Base-by-base conservation (phyloP, 1,140 invertebrate genomes). In the Pissodes strobi region DNA sequence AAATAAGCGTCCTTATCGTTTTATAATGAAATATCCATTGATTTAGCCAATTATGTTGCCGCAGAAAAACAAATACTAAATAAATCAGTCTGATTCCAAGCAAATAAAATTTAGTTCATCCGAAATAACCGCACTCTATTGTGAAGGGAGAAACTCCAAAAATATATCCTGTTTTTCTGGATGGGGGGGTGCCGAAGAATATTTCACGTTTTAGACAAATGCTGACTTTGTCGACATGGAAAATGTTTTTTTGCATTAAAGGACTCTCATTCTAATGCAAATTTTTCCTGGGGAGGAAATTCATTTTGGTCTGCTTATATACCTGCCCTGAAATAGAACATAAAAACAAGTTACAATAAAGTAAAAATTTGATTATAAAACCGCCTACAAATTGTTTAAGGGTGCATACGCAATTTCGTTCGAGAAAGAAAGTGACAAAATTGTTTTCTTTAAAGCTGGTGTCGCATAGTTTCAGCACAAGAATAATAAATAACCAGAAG, bases 241-340 rank as follows among this genome's bases (percentile, higher is more conserved):
- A 55, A 41, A 55, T 55, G 52, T 52, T 52, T 52, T 52, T 52
- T 52, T n/a, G 13, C 27, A 18, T 52, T 52, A 52, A 52, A 21
- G 27, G 21, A 41, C 52, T 55, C 21, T 18, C 37, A 21, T 23
- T 55, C n/a, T 19, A 55, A 55, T 55, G 30, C 37, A 39, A 55
- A 55, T 55, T 55, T 55, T 39, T 55, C 18, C 52, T 39, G 52
- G 18, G 34, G 52, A 13, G 48, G 48, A 41, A 55, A 55, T 55
- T 55, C 18, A 41, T 22, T 55, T 55, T 55, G 10, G 39, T n/a
- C 10, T n/a, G 39, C 17, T 43, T n/a, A n/a, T n/a, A n/a, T n/a
- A n/a, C n/a, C n/a, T n/a, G n/a, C n/a, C n/a, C n/a, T n/a, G n/a
- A n/a, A n/a, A n/a, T n/a, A n/a, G n/a, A n/a, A n/a, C n/a, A n/a